phyloP scores from a whole-genome alignment of 2,797 vertebrate genomes.

The Enoplosus armatus region DNA sequence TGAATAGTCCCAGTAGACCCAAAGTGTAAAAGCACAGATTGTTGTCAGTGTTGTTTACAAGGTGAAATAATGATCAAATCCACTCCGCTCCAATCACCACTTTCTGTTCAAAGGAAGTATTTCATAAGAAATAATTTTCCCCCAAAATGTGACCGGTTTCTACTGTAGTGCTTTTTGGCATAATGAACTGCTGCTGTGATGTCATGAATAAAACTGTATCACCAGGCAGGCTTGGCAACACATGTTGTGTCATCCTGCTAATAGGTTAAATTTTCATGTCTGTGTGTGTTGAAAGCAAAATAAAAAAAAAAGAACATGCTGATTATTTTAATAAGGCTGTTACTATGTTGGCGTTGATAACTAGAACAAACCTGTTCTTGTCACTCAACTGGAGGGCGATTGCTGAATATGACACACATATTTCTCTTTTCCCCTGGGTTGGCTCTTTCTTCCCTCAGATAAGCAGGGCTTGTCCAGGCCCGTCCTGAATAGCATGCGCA shows the following conservation, averaged over 20 bases:
- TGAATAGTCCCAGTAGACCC: not conserved
- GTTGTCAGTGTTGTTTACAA: not conserved
- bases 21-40: not conserved
- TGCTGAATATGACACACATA: constrained; percentile 33
- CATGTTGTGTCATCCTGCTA: constrained; percentile 8
- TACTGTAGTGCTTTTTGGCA: not conserved
- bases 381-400: constrained; percentile 2
- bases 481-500: constrained; percentile 43
- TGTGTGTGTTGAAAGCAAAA: not conserved
- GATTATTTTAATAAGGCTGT: not conserved
- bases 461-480: constrained; percentile 65
- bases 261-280: not conserved
- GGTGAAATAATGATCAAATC: not conserved
- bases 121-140: not conserved
- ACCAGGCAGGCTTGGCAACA: constrained; percentile 6
- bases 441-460: constrained; percentile 43
- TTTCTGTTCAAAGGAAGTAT: not conserved
- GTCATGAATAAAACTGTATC: not conserved
- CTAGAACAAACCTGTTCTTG: constrained; percentile 35
- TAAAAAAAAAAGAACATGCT: not conserved
- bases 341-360: not conserved
- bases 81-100: not conserved
- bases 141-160: not conserved
- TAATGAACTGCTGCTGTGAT: not conserved
- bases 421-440: constrained; percentile 35